Base-by-base conservation (phyloP, 2,888 invertebrate genomes). In the Callinectes sapidus region DNA sequence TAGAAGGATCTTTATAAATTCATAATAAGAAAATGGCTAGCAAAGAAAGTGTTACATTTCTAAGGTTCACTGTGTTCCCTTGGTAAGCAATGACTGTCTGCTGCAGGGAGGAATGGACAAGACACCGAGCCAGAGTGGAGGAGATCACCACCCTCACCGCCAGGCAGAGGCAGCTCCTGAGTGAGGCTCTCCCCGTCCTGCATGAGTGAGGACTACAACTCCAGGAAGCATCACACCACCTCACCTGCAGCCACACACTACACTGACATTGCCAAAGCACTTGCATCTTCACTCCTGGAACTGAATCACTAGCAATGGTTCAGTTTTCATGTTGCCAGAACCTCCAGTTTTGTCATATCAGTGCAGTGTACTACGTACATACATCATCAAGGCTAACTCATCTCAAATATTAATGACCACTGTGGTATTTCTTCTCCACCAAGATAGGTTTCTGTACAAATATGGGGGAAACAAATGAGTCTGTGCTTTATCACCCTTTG, bases 131-230 rank as follows among this genome's bases (percentile, higher is more conserved):
- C 10, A 77, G 94, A 28, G 91, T 94, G 71, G 92, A 94, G 66
- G 94, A 94, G 92, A 92, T 94, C 54, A 92, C 91, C 28, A 90
- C 93, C 10, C 90, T 92, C n/a, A 90, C 92, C 3, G 92, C 92
- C 71, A 91, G 90, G 28, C 93, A 93, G 66, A 77, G 93, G 28
- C 92, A 93, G 89, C 90, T 89, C 6, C 89, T 94, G 87, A 55
- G 77, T 6, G 92, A 93, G 23, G 92, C 93, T n/a, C 71, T 94
- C 42, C 94, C 92, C 0, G 28, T 39, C 77, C 48, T 71, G 35
- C 81, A 81, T 1, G 81, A 81, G 32, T 81, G 81, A 81, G n/a
- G 71, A 28, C 13, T 28, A 28, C n/a, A 2, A 71, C 71, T 13
- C 28, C 61, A 61, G 23, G 23, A 18, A 61, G 23, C 23, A 5